Evolutionary conservation across 30 jellyfish, hydroid and myxozoan genomes (phyloP).

Genomic region (Calvadosia cruxmelitensis): DNA sequence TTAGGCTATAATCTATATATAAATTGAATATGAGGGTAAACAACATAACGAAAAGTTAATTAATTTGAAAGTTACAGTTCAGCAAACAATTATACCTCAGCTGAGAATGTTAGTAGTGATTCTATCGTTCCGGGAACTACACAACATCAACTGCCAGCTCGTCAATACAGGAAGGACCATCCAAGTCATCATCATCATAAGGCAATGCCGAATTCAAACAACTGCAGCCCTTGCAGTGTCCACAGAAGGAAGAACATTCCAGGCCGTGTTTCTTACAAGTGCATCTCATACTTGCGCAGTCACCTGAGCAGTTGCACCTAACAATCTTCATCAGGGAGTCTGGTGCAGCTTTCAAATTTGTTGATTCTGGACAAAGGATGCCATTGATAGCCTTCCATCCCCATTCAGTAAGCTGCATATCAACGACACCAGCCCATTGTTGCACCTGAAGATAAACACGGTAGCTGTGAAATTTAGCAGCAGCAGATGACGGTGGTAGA

Average conservation of each 20-base stretch:
- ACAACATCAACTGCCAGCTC: too few relatives aligned
- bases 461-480: slow-evolving; percentile 22
- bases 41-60: too few relatives aligned
- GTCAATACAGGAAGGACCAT: too few relatives aligned
- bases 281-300: slow-evolving; percentile 19
- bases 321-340: slow-evolving; percentile 15
- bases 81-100: too few relatives aligned
- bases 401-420: slow-evolving; percentile 16
- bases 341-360: slow-evolving; percentile 26
- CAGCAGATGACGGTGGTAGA: slow-evolving; percentile 38
- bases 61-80: too few relatives aligned
- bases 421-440: slow-evolving; percentile 16
- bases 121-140: too few relatives aligned
- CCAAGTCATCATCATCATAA: slow-evolving; percentile 7
- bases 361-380: slow-evolving; percentile 12
- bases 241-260: slow-evolving; percentile 17
- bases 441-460: slow-evolving; percentile 26
- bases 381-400: slow-evolving; percentile 23
- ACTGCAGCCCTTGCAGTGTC: slow-evolving; percentile 15
- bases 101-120: too few relatives aligned
- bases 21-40: too few relatives aligned
- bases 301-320: slow-evolving; percentile 23
- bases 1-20: too few relatives aligned
- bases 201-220: slow-evolving; percentile 10
- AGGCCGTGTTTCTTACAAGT: slow-evolving; percentile 12